Base-by-base conservation (phyloP, 2,113 vertebrate species). In the Agelaius phoeniceus region DNA sequence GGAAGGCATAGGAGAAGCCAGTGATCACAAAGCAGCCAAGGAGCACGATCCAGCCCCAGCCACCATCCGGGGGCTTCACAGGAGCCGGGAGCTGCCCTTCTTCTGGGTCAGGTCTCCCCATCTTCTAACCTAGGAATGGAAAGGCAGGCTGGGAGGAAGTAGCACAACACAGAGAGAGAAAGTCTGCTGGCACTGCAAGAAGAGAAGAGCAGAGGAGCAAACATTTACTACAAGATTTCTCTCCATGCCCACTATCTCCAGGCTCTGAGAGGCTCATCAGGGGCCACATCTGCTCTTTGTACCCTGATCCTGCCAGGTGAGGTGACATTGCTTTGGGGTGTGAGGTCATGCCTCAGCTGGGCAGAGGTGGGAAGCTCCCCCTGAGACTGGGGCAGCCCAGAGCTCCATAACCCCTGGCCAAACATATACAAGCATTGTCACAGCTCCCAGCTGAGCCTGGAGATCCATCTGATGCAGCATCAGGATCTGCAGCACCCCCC, bases 1-100 rank as follows among this genome's bases (percentile, higher is more conserved):
- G 98, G 78, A 98, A 98, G 91, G 97, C 98, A 23, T 98, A 98
- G 97, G 98, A 98, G 95, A 98, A 98, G 55, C 98, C 98, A 0
- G 98, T 98, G 96, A 98, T 97, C 87, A 98, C 92, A 76, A 98
- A 98, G 91, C 98, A 98, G 83, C 98, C 97, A 0, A 97, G 54
- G 66, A 98, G 97, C 81, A 98, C 97, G 0, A 96, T 90, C 98
- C 98, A 98, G 55, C 98, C 98, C 98, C 98, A 98, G 84, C 98
- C 98, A 6, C 98, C 98, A 67, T 98, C 98, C 0, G 98, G 98
- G 62, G 98, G 97, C 15, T 96, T 97, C 41, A 90, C 93, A 0
- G 91, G 90, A 41, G 94, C 90, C 1, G 97, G 94, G 69, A 83
- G 84, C 8, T 85, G 96, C 71, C 85, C 95, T 83, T 73, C 90